These are phyloP conservation scores for Beroe ovata DNA, from an alignment of 37 sponge, comb jelly and placozoan genomes.

Conservation along the genomic window DNA sequence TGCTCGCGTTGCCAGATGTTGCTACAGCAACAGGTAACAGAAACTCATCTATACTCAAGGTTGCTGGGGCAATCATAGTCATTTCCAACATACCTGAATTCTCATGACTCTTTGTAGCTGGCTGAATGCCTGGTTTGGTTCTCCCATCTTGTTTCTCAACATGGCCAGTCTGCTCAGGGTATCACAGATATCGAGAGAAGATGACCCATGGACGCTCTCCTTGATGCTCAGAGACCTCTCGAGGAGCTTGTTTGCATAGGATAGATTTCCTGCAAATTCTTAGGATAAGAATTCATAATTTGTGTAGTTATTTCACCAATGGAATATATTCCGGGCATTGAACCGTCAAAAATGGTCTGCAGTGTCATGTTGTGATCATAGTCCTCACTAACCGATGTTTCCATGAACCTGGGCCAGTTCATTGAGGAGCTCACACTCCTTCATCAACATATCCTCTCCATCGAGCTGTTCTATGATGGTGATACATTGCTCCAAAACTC, in stretches of 20 bases:
- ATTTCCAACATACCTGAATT: conserved; percentile 27
- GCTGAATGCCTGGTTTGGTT: conserved; percentile 52
- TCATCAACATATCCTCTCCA: conserved; percentile 43
- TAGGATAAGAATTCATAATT: too few relatives aligned
- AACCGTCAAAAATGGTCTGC: too few relatives aligned
- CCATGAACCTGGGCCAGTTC: conserved; percentile 64
- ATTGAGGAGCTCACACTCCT: conserved; percentile 61
- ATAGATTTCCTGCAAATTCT: conserved; percentile 43
- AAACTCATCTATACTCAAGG: too few relatives aligned
- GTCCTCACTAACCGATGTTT: conserved; percentile 57
- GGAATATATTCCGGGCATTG: too few relatives aligned
- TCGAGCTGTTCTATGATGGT: conserved; percentile 46
- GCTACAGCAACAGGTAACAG: too few relatives aligned
- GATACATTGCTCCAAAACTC: conserved; percentile 57
- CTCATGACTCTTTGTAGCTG: conserved; percentile 59
- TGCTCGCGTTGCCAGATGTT: too few relatives aligned
- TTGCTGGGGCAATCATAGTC: too few relatives aligned
- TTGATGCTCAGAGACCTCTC: conserved; percentile 43
- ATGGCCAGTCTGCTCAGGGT: conserved; percentile 61
- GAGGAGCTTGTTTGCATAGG: conserved; percentile 42
- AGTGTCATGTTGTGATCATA: too few relatives aligned
- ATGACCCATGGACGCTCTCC: conserved; percentile 50
- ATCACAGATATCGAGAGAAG: conserved; percentile 40
- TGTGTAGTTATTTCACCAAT: too few relatives aligned
- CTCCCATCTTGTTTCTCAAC: conserved; percentile 67